Evolutionary conservation across 2,113 vertebrate species (phyloP).

Genomic region (Hippocampus barbouri): DNA sequence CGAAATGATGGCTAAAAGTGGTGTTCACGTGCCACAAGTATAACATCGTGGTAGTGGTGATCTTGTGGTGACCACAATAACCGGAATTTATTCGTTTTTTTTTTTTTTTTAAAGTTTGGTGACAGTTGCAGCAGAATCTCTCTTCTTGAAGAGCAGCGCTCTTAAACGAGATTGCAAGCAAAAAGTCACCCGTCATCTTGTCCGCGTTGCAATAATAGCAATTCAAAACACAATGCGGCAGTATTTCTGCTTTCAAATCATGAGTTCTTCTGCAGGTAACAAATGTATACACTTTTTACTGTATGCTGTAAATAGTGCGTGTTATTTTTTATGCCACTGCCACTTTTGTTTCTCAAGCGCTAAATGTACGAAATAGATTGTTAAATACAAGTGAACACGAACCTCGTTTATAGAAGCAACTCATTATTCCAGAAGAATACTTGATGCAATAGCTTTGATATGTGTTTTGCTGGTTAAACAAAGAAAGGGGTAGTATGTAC

Average conservation of each 20-base stretch:
- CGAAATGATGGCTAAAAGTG: background rate
- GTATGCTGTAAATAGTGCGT: constrained; percentile 53
- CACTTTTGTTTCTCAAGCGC: constrained; percentile 22
- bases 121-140: constrained; percentile 23
- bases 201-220: constrained; percentile 62
- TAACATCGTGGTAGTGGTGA: background rate
- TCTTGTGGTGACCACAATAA: background rate
- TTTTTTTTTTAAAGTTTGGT: background rate
- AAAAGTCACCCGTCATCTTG: constrained; percentile 22
- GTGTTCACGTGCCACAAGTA: background rate
- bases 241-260: constrained; percentile 49
- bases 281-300: constrained; percentile 52
- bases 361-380: constrained; percentile 19
- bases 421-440: constrained; percentile 14
- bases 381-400: constrained; percentile 10
- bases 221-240: constrained; percentile 39
- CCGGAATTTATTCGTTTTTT: constrained; percentile 8
- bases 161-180: constrained; percentile 39
- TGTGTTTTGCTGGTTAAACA: constrained; percentile 15
- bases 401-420: constrained; percentile 22
- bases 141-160: constrained; percentile 61
- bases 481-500: constrained; percentile 11
- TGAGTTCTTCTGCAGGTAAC: constrained; percentile 42
- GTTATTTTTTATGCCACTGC: constrained; percentile 24
- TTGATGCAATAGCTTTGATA: constrained; percentile 1